Base-by-base conservation (phyloP, 2,797 vertebrate genomes). In the Fistularia commersonii region DNA sequence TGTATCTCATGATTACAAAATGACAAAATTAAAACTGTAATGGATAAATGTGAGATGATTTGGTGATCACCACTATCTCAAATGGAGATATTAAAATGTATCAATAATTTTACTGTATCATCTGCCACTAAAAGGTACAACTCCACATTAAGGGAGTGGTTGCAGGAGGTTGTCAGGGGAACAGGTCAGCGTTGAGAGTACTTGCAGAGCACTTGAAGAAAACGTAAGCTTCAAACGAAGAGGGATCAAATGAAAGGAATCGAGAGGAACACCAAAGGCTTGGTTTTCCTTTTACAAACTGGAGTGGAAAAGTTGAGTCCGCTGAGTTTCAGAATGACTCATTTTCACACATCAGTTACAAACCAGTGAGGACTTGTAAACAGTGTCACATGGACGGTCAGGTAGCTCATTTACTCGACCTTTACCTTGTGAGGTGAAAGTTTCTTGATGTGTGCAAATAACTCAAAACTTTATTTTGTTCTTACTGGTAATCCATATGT, bases 341-440 rank as follows among this genome's bases (percentile, higher is more conserved):
- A n/a, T 55, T 61, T 66, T 69, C 48, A 65, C 55, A 64, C 38
- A 44, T 46, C 41, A 52, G 32, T 54, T 44, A 65, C 23, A 59
- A 51, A 45, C 36, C 50, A 39, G 15, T 3, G 10, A 33, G 38
- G 54, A 53, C 56, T 44, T 41, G 51, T 61, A 72, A 66, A 64
- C 40, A 61, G 54, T 32, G 43, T 39, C 13, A 54, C 46, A 15
- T 37, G 12, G 33, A 13, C 32, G 14, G 36, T 48, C 6, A 15
- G 8, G 7, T 60, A 23, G 32, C 15, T 32, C 40, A 34, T 64
- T 60, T 57, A 64, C 35, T 59, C 48, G 42, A 51, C 44, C 61
- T 51, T 52, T 23, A 49, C 13, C 41, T 40, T 32, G 8, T 42
- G n/a, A 54, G 32, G 9, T 44, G 12, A 42, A 46, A 45, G 44